Percentiles rank a stretch among this genome's conserved stretches.
Conservation (phyloP, 2,888 invertebrate species). For the Rhimphoctona megacephalus region DNA sequence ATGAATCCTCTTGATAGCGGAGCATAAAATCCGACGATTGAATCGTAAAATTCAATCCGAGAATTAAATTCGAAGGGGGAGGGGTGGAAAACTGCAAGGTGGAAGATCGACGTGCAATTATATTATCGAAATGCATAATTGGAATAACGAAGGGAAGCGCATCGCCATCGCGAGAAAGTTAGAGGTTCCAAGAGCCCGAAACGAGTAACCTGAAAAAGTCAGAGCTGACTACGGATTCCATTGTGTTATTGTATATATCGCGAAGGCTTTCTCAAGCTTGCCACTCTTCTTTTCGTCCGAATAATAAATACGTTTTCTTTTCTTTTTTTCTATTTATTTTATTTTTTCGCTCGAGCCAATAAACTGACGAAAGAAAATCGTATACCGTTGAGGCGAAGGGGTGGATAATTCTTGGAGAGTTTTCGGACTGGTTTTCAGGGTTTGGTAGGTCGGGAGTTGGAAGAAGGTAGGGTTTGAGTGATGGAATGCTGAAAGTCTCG, state of each 20-base stretch:
- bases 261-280: slow-evolving; percentile 4
- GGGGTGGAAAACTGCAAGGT: not conserved
- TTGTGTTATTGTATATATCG: slow-evolving; percentile 48
- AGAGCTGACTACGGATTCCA: slow-evolving; percentile 41
- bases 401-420: slow-evolving; percentile 36
- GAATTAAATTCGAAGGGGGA: not conserved
- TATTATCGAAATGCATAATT: slow-evolving; percentile 24
- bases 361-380: slow-evolving; percentile 24
- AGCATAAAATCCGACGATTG: not conserved
- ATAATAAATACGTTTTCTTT: not conserved
- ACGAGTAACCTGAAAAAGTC: slow-evolving; percentile 35
- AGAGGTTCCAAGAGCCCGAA: not conserved
- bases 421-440: not conserved
- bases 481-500: slow-evolving; percentile 24
- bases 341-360: not conserved
- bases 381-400: not conserved
- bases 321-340: not conserved
- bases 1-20: not conserved
- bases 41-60: slow-evolving; percentile 7
- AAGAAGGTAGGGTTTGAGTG: not conserved
- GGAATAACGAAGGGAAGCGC: slow-evolving; percentile 39
- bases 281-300: slow-evolving; percentile 5
- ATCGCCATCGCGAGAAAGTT: slow-evolving; percentile 16
- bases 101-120: slow-evolving; percentile 23
- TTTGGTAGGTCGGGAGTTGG: not conserved